Evolutionary conservation across 1,140 invertebrate genomes (phyloP).

Genomic region (Hypsibius dujardini): DNA sequence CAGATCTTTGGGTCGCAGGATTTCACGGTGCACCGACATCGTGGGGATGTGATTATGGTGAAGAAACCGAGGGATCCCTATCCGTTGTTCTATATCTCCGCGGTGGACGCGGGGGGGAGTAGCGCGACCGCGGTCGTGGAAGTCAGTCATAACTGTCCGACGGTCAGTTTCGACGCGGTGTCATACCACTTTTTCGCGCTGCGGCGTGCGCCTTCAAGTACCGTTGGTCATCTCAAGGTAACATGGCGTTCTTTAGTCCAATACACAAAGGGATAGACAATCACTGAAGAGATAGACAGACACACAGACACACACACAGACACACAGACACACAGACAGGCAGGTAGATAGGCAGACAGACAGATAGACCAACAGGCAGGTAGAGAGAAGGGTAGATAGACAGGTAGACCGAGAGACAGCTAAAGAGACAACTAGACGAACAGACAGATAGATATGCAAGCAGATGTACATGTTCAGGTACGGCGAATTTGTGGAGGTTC

Average conservation of each 20-base stretch:
- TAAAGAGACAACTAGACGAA: too few relatives aligned
- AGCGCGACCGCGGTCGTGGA: constrained; percentile 1
- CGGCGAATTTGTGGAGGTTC: neutral
- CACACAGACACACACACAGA: too few relatives aligned
- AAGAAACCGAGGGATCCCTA: neutral
- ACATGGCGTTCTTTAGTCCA: too few relatives aligned
- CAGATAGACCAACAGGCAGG: too few relatives aligned
- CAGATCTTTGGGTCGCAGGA: constrained; percentile 14
- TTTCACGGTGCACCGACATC: neutral
- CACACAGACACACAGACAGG: neutral
- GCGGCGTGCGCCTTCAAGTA: neutral
- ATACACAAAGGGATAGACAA: too few relatives aligned
- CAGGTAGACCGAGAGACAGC: too few relatives aligned
- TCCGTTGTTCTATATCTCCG: neutral
- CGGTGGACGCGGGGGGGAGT: neutral
- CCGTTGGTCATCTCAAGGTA: neutral
- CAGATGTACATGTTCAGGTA: too few relatives aligned
- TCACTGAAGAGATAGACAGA: constrained; percentile 1
- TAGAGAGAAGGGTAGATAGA: too few relatives aligned
- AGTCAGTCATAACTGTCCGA: neutral
- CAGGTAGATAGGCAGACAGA: neutral
- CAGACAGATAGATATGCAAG: too few relatives aligned
- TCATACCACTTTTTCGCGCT: constrained; percentile 11
- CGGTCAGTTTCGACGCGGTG: constrained; percentile 13
- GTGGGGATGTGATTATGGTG: neutral